A percentile compares a stretch with the other conserved stretches of the same genome.
Evolutionary conservation across 1,140 invertebrate genomes (phyloP).

Genomic region (Drosophila ercepeae): DNA sequence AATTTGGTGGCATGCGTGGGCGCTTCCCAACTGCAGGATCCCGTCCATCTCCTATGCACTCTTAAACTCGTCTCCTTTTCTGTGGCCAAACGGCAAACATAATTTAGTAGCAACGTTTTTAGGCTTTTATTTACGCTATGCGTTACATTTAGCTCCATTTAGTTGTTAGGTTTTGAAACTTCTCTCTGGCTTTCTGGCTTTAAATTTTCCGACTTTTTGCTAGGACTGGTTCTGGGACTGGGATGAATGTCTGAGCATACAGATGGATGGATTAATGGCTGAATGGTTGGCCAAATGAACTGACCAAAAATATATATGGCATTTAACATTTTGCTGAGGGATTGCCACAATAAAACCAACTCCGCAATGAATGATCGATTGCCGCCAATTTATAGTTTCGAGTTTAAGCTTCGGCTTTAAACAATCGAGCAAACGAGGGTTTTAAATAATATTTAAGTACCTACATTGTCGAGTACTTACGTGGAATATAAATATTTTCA

Average conservation of each 20-base stretch:
- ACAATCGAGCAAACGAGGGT: not conserved
- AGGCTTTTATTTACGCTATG: conserved; percentile 68
- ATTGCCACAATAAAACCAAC: conserved; percentile 7
- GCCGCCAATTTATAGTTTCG: not conserved
- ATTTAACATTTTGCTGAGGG: not conserved
- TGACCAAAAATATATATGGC: conserved; percentile 15
- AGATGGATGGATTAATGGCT: conserved; percentile 4
- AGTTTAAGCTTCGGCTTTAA: not conserved
- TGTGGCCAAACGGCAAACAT: conserved; percentile 53
- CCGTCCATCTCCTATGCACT: conserved; percentile 2
- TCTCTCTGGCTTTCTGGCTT: conserved; percentile 32
- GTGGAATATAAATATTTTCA: too few species aligned
- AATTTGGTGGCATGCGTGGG: conserved; percentile 61
- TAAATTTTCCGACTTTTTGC: conserved; percentile 59
- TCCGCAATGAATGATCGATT: not conserved
- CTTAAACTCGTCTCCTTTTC: conserved; percentile 5
- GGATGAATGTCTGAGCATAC: not conserved
- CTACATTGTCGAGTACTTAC: not conserved
- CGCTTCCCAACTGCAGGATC: conserved; percentile 28
- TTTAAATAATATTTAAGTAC: not conserved
- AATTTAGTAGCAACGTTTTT: conserved; percentile 69
- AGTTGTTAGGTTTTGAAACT: too few species aligned
- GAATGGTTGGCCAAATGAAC: conserved; percentile 24
- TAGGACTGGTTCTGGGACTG: not conserved
- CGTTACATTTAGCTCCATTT: conserved; percentile 73